Base-by-base conservation (phyloP, 2,888 invertebrate species). In the Eilema caniola region DNA sequence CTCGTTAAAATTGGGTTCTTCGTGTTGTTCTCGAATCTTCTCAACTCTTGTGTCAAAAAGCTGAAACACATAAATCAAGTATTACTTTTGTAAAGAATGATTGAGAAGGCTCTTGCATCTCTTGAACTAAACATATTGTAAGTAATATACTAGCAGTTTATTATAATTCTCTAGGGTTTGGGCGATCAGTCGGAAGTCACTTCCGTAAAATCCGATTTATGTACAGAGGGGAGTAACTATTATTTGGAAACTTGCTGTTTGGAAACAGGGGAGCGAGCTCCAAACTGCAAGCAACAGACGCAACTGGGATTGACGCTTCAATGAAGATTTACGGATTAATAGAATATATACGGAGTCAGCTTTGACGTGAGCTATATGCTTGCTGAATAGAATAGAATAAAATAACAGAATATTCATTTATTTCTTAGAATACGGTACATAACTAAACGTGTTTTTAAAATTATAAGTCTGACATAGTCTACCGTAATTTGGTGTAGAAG, bases 41-140 rank as follows among this genome's bases (percentile, higher is more conserved):
- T 69, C 76, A 31, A 72, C 65, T 71, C 86, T 86, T 41, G 78
- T 79, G 31, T 86, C 88, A 80, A 87, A 76, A 82, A 85, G 76
- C 91, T 91, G 69, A 66, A 67, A 69, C 70, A 59, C 66, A 60
- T 63, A 68, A 24, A 41, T 41, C 14, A 14, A 25, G 14, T 59
- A 53, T 53, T 53, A 53, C 20, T 53, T 47, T 41, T 41, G 12
- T 20, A n/a, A 1, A 47, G 5, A 47, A 47, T 7, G 5, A 53
- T n/a, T n/a, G 2, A 53, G n/a, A n/a, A n/a, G n/a, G 20, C 20
- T 41, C 41, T 41, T 14, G 41, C 14, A 41, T 41, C n/a, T n/a
- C n/a, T n/a, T n/a, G n/a, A n/a, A n/a, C n/a, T n/a, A n/a, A n/a
- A n/a, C n/a, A n/a, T n/a, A n/a, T n/a, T n/a, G n/a, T n/a, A n/a